Conservation (phyloP, 2,113 vertebrate species). For the Hymenochirus boettgeri region DNA sequence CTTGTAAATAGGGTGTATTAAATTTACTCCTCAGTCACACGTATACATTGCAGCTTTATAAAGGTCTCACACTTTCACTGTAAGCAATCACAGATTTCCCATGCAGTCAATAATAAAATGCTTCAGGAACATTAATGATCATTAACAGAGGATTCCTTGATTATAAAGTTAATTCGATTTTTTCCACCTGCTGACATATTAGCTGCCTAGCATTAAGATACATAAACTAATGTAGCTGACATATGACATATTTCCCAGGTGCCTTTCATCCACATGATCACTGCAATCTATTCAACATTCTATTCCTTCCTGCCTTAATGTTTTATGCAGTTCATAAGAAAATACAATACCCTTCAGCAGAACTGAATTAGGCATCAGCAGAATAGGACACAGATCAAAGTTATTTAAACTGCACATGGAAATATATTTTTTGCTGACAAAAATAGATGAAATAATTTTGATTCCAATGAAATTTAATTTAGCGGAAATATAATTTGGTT, state of each 20-base stretch:
- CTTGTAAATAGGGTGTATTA: no score
- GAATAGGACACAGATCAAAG: not conserved
- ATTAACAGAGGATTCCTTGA: no score
- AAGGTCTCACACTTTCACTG: no score
- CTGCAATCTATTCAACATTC: not conserved
- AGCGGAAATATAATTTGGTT: no score
- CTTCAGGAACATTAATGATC: no score
- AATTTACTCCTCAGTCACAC: no score
- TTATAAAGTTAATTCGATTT: no score
- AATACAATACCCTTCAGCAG: slow-evolving; percentile 4
- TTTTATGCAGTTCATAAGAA: slow-evolving; percentile 1
- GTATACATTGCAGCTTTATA: no score
- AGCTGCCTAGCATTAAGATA: not conserved
- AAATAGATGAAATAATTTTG: no score
- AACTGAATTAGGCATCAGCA: slow-evolving; percentile 1
- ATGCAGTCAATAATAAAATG: no score
- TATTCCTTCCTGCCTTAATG: slow-evolving; percentile 19
- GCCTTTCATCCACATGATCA: slow-evolving; percentile 10
- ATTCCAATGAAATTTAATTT: no score
- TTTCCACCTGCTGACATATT: slow-evolving; percentile 9
- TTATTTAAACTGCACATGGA: not conserved
- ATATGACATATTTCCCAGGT: slow-evolving; percentile 18
- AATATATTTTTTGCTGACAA: not conserved
- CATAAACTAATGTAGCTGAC: slow-evolving; percentile 1
- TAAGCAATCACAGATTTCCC: no score